phyloP scores from a whole-genome alignment of 1,140 invertebrate species.

The Eueides isabella region DNA sequence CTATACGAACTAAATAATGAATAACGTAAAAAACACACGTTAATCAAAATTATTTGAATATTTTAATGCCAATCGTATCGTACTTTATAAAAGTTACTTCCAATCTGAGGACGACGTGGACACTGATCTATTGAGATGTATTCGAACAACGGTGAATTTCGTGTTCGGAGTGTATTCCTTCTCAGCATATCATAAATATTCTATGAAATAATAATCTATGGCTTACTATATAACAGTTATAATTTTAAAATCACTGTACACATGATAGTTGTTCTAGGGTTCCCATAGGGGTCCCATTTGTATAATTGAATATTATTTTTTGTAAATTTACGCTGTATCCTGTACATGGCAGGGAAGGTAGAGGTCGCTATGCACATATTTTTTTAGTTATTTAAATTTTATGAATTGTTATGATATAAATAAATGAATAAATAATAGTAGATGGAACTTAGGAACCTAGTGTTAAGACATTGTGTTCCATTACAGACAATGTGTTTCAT shows the following conservation, averaged over 20 bases:
- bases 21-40: neutral
- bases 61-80: conserved; percentile 9
- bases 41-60: neutral
- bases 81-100: neutral
- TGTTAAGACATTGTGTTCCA: no score
- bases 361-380: no score
- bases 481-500: no score
- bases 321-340: no score
- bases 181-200: conserved; percentile 15
- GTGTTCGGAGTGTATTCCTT: conserved; percentile 9
- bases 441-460: no score
- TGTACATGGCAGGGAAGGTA: no score
- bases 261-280: neutral
- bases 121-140: conserved; percentile 34
- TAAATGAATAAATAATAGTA: no score
- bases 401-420: no score
- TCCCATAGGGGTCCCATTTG: no score
- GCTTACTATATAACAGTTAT: neutral
- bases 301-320: no score
- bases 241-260: neutral
- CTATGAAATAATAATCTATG: conserved; percentile 6
- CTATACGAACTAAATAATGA: no score
- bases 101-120: conserved; percentile 26
- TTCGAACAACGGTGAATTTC: conserved; percentile 25
- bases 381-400: no score